Evolutionary conservation across 2,888 invertebrate species (phyloP).

Genomic region (Omphaloscelis lunosa): DNA sequence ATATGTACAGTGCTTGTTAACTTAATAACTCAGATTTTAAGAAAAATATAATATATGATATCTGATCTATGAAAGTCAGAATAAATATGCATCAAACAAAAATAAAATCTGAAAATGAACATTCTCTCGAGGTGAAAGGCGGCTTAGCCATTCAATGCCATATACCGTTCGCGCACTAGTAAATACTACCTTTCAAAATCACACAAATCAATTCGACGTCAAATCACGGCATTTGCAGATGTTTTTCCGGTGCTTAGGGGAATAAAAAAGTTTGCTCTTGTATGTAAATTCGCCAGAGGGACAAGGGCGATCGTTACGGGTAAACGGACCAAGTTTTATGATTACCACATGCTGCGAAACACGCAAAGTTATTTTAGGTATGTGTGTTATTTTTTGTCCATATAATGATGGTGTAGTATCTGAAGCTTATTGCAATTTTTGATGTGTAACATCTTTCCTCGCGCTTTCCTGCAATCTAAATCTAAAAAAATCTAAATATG

Average conservation of each 20-base stretch:
- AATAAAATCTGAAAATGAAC: slow-evolving; percentile 40
- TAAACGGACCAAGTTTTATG: slow-evolving; percentile 54
- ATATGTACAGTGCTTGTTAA: too few species aligned
- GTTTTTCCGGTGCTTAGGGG: slow-evolving; percentile 38
- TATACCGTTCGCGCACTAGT: slow-evolving; percentile 21
- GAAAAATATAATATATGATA: neutral
- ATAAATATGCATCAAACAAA: slow-evolving; percentile 8
- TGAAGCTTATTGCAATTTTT: too few species aligned
- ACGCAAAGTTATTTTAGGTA: slow-evolving; percentile 32
- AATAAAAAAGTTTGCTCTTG: slow-evolving; percentile 41
- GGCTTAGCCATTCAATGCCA: slow-evolving; percentile 17
- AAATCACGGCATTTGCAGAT: slow-evolving; percentile 42
- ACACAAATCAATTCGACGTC: slow-evolving; percentile 52
- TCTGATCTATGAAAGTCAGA: neutral
- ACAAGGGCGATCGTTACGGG: slow-evolving; percentile 17
- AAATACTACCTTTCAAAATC: slow-evolving; percentile 56
- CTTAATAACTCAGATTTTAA: neutral
- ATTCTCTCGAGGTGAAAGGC: slow-evolving; percentile 22
- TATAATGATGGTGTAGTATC: too few species aligned
- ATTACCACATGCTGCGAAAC: slow-evolving; percentile 24
- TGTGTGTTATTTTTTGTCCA: slow-evolving; percentile 3
- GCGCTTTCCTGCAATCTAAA: too few species aligned
- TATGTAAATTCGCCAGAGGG: slow-evolving; percentile 48
- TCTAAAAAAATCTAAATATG: too few species aligned
- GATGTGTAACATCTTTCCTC: too few species aligned